These are phyloP conservation scores for Trichoplusia ni DNA, from an alignment of 1,140 invertebrate genomes.

Conservation along the genomic window DNA sequence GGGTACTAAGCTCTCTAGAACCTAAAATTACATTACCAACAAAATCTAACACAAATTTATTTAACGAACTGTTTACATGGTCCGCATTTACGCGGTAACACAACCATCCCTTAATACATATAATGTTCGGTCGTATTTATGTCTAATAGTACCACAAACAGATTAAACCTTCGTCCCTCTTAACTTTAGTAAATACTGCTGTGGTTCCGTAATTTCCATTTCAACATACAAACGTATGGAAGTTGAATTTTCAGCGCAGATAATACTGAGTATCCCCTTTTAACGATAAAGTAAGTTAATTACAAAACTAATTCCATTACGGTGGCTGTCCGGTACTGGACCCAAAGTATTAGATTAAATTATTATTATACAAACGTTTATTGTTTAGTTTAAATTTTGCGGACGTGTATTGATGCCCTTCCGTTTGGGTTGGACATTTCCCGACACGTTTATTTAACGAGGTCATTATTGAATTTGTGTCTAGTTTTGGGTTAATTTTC, in stretches of 20 bases:
- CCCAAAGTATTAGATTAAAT: conserved; percentile 30
- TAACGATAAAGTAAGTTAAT: conserved; percentile 59
- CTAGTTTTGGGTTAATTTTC: no score
- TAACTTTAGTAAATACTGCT: conserved; percentile 49
- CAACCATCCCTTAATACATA: conserved; percentile 24
- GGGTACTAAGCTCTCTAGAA: neutral
- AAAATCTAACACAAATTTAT: conserved; percentile 20
- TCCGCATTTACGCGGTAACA: neutral
- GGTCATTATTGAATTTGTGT: no score
- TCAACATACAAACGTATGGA: conserved; percentile 46
- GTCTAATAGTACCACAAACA: conserved; percentile 37
- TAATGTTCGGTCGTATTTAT: conserved; percentile 26
- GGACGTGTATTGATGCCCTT: conserved; percentile 23
- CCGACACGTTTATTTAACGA: conserved; percentile 1
- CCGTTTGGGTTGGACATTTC: neutral
- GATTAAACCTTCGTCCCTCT: conserved; percentile 38
- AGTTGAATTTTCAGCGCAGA: conserved; percentile 50
- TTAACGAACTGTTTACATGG: conserved; percentile 7
- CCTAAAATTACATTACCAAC: conserved; percentile 15
- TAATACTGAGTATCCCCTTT: conserved; percentile 49
- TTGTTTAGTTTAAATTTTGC: conserved; percentile 31
- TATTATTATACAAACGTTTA: conserved; percentile 31
- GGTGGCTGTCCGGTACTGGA: conserved; percentile 25
- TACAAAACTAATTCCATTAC: conserved; percentile 60
- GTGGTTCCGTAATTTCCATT: conserved; percentile 48